Conservation (phyloP, 1,140 invertebrate genomes). For the Carposina sasakii region DNA sequence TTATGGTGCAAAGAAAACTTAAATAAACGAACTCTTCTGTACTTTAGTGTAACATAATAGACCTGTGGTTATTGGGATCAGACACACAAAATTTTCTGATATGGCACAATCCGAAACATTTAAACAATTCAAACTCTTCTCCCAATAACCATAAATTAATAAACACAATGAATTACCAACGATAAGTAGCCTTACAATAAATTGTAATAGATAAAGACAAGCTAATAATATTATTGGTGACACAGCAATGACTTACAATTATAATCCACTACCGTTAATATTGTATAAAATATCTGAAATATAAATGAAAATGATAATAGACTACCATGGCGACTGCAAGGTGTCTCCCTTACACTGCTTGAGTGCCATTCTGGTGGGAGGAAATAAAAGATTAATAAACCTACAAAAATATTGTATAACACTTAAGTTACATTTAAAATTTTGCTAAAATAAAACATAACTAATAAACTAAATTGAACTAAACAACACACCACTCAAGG, state of each 20-base stretch:
- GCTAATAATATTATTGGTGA: conserved; percentile 70
- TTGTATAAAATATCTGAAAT: conserved; percentile 36
- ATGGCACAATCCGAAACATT: conserved; percentile 60
- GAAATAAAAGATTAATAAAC: conserved; percentile 64
- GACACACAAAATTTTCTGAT: conserved; percentile 48
- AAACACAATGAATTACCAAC: conserved; percentile 20
- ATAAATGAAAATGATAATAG: conserved; percentile 59
- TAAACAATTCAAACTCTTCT: conserved; percentile 16
- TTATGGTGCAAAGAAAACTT: conserved; percentile 15
- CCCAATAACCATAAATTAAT: conserved; percentile 40
- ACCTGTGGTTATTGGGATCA: conserved; percentile 28
- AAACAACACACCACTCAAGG: conserved; percentile 65
- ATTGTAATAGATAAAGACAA: conserved; percentile 54
- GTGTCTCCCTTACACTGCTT: conserved; percentile 38
- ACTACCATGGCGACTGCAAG: conserved; percentile 54
- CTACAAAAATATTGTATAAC: conserved; percentile 70
- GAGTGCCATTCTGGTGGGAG: conserved; percentile 66
- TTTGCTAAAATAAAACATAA: conserved; percentile 73
- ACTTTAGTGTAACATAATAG: conserved; percentile 30
- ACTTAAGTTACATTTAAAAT: conserved; percentile 70
- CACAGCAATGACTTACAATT: conserved; percentile 67
- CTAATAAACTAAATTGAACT: conserved; percentile 73
- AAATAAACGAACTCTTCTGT: background rate
- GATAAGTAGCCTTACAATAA: conserved; percentile 46
- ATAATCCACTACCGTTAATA: conserved; percentile 54